Evolutionary conservation across 2,113 vertebrate genomes (phyloP), one percentile per base, ranked within the genome.

Genomic region (Brachypodius melanocephalos): DNA sequence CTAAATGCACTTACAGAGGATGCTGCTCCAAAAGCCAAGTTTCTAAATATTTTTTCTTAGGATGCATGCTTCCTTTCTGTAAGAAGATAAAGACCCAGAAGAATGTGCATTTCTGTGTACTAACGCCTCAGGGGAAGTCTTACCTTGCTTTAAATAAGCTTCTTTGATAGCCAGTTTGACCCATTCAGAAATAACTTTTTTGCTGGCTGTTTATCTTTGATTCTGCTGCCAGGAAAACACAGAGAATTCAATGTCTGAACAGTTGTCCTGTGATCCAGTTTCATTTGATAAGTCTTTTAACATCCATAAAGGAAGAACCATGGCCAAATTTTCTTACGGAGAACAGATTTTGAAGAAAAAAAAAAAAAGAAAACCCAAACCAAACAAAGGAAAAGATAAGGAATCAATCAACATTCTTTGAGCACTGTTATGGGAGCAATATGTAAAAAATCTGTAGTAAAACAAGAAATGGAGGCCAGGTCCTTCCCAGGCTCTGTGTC

Each of bases 151-250:
- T 84, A 96, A 90, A 91, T 63, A 96, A 89, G 42, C 62, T 83
- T 28, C 72, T 94, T 77, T 93, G 82, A 90, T 94, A 94, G 73
- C 66, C 46, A 87, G 65, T 86, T 81, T 94, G 95, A 95, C 93
- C 93, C 85, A 85, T 40, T 91, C 94, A 95, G 79, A 96, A 94
- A 83, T 79, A 91, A 92, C 74, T 17, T 79, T 84, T 96, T 90
- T 93, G 91, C 95, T 84, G 76, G 75, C 25, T 91, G 83, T 88
- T 93, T 77, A 93, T 61, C 43, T 95, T 96, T 94, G 82, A 96
- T 91, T 91, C 75, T 77, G 29, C 52, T 96, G 93, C 90, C 94
- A 96, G 75, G 67, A 91, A 88, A 93, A 91, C 63, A 95, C 2
- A 90, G 59, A 85, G 38, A 95, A 86, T n/a, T 79, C 31, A 81